These are phyloP conservation scores for Hylaeus anthracinus DNA, from an alignment of 1,140 invertebrate species.

Conservation along the genomic window DNA sequence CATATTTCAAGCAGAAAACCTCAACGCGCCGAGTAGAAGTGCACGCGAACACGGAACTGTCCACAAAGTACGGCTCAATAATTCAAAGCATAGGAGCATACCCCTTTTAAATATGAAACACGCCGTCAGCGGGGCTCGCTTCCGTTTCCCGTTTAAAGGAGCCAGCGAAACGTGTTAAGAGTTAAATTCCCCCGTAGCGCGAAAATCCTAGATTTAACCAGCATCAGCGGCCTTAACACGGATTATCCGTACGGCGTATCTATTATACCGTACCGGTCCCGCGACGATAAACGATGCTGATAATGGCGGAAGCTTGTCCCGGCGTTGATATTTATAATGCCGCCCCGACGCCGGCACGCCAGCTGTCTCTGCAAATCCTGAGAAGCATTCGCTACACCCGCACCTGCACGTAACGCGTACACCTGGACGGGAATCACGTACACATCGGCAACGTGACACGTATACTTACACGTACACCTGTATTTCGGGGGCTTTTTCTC, in stretches of 20 bases:
- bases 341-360: neutral
- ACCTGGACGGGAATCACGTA: neutral
- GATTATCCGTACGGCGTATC: constrained; percentile 12
- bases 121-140: neutral
- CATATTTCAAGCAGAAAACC: too few species aligned
- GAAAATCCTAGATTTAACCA: constrained; percentile 21
- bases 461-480: constrained; percentile 13
- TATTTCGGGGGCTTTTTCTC: constrained; percentile 41
- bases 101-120: neutral
- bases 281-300: constrained; percentile 37
- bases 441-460: too few species aligned
- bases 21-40: too few species aligned
- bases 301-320: constrained; percentile 24
- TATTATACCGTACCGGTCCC: constrained; percentile 7
- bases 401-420: constrained; percentile 4
- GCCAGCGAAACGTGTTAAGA: neutral
- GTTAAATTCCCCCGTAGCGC: neutral
- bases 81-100: neutral
- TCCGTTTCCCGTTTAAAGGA: constrained; percentile 3
- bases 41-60: too few species aligned
- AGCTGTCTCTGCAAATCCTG: constrained; percentile 23
- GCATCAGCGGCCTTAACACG: constrained; percentile 7
- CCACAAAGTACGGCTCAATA: neutral
- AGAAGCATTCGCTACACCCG: neutral
- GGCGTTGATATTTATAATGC: constrained; percentile 44